These are phyloP conservation scores for Cricetomys ansorgei DNA, from an alignment of 2,113 vertebrate species.

Conservation along the genomic window DNA sequence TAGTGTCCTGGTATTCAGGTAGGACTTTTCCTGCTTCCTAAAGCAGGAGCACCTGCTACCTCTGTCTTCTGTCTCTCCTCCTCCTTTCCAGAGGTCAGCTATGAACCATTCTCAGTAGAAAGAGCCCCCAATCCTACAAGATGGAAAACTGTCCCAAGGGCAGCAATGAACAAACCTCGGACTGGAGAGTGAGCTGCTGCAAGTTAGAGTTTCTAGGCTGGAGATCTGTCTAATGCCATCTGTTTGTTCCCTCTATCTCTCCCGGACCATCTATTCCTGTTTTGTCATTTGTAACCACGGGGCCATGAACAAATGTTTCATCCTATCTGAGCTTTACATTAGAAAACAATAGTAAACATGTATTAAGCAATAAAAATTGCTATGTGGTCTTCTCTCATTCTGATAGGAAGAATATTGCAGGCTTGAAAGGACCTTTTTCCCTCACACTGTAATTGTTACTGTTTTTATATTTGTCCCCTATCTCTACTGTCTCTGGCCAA, in stretches of 20 bases:
- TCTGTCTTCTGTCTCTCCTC: not conserved
- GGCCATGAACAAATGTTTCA: not conserved
- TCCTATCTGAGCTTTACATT: not conserved
- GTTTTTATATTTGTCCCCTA: not conserved
- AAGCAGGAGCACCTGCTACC: too few species aligned
- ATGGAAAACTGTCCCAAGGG: not conserved
- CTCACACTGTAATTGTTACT: not conserved
- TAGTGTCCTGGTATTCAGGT: not conserved
- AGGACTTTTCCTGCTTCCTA: too few species aligned
- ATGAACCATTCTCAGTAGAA: not conserved
- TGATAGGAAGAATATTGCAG: not conserved
- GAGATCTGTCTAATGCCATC: not conserved
- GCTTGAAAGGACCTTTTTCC: not conserved
- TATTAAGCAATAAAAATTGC: not conserved
- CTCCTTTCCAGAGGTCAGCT: not conserved
- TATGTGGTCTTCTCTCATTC: not conserved
- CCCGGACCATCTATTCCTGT: not conserved
- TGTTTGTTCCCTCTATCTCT: not conserved
- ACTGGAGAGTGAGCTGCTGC: fast-evolving
- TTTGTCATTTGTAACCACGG: not conserved
- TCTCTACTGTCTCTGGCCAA: not conserved
- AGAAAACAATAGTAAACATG: not conserved
- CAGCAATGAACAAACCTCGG: not conserved
- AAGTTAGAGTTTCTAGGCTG: not conserved
- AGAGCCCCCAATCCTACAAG: not conserved